Base-by-base conservation (phyloP, 2,797 vertebrate species). In the Chelon auratus region DNA sequence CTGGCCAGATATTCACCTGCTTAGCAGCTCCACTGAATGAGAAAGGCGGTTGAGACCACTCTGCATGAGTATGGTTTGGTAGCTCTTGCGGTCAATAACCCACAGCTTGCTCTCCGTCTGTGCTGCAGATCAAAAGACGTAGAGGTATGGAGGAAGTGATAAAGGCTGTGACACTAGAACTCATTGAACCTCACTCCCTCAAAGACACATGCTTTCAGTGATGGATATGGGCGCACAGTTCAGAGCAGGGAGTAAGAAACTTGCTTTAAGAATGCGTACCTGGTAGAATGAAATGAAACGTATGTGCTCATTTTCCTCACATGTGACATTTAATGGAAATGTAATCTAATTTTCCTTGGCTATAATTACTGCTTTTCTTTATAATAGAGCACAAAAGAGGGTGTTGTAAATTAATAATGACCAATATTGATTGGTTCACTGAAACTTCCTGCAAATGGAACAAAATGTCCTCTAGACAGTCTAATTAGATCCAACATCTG, bases 41-140 rank as follows among this genome's bases (percentile, higher is more conserved):
- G 89, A 86, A 33, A 92, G 89, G 63, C 79, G 82, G 61, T 79
- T 80, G 53, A 93, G 86, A 18, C 85, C 85, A 1, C 72, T 90
- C 75, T 91, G 92, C 87, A 90, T 91, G 62, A 95, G 92, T 67
- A 82, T 64, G 22, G 84, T 85, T 84, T 93, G 93, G 90, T 93
- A 95, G 68, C 85, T 89, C 83, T 84, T 89, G 68, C 90, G 88
- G 68, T 95, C 94, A 42, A 95, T 89, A 71, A 93, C 92, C 94
- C 95, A 95, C 71, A 95, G 85, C 83, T 89, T 94, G 89, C 92
- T 91, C 80, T 94, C 89, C 33, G 18, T 87, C 75, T 91, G 85
- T 7, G 94, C 95, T 95, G 89, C 17, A 52, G 76, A 75, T 77
- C 52, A 68, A 67, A 72, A 80, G 60, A 78, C 53, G 30, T 33